Evolutionary conservation across 2,888 invertebrate species (phyloP), one percentile per base, ranked within the genome.

Genomic region (Glyphotaelius pellucidus): DNA sequence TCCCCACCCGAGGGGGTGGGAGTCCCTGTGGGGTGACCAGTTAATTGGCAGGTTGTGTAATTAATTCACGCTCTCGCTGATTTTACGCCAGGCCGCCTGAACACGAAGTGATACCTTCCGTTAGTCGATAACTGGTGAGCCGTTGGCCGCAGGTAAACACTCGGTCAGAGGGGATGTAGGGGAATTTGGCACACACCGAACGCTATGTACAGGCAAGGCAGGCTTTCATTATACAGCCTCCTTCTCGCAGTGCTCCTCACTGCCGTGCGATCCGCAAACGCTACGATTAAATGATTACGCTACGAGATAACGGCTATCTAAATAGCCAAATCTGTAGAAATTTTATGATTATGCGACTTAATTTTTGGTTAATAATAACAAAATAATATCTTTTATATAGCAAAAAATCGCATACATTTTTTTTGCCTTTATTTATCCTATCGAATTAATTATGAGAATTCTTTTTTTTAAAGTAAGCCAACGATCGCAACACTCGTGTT

Each of bases 21-120:
- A 32, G 9, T 4, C 11, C 47, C 19, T 52, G 80, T n/a, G 35
- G 31, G 47, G 81, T 80, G n/a, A 85, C 52, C 52, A 32, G 83
- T 83, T 92, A 91, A 93, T 93, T 92, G 92, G 91, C 91, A 93
- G 92, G 80, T 92, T 81, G 84, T 32, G 87, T 91, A 92, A 93
- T 93, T 91, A 91, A 93, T 93, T 93, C 90, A 91, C 85, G 88
- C 85, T 86, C 83, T 88, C 90, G 52, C 35, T 91, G 93, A 91
- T 93, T 92, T 91, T 42, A 84, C 83, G 90, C 85, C 67, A 32
- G 52, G 42, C 81, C 30, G 84, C 67, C 32, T 35, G 14, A 80
- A 67, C 31, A 88, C 9, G 88, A 88, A 91, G 89, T 79, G 92
- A 92, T 92, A 91, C 91, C 85, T 89, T 35, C 80, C 79, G n/a